Base-by-base conservation (phyloP, 1,140 invertebrate species). In the Archivesica marissinica region DNA sequence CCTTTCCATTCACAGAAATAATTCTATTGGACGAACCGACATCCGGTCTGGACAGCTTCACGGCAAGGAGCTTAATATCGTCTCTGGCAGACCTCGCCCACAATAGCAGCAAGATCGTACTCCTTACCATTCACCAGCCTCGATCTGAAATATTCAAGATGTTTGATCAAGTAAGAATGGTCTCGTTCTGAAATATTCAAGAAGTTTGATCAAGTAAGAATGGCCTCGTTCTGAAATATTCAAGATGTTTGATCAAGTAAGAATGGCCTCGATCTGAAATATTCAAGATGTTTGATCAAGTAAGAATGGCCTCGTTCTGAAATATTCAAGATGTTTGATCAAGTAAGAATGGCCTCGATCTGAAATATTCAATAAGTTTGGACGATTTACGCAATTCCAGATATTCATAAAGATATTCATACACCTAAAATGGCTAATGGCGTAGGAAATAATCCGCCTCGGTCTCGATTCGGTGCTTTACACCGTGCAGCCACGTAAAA, bases 191-290 rank as follows among this genome's bases (percentile, higher is more conserved):
- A n/a, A n/a, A n/a, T n/a, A n/a, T n/a, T n/a, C n/a, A n/a, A n/a
- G n/a, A n/a, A n/a, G n/a, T n/a, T n/a, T n/a, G n/a, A n/a, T n/a
- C n/a, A n/a, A n/a, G n/a, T n/a, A n/a, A n/a, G n/a, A n/a, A n/a
- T n/a, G n/a, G n/a, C 91, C 91, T 44, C 75, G 91, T 17, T 92
- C 91, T 41, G 91, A 92, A 80, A 88, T 92, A 25, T 89, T 90
- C 56, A 87, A 87, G 66, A 74, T 91, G 47, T 88, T 92, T 64
- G 90, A 92, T 68, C 83, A 89, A 41, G 86, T 90, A 13, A 75
- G 86, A 25, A n/a, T n/a, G n/a, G n/a, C 91, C 91, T 44, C 75
- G 91, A n/a, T 92, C 91, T 41, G 91, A 92, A 80, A 88, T 92
- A 25, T 89, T 90, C 56, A 87, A 87, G 66, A 74, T 91, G 47